These are phyloP conservation scores for Acanthosepion lycidas DNA, from an alignment of 2,888 invertebrate genomes.

Conservation along the genomic window DNA sequence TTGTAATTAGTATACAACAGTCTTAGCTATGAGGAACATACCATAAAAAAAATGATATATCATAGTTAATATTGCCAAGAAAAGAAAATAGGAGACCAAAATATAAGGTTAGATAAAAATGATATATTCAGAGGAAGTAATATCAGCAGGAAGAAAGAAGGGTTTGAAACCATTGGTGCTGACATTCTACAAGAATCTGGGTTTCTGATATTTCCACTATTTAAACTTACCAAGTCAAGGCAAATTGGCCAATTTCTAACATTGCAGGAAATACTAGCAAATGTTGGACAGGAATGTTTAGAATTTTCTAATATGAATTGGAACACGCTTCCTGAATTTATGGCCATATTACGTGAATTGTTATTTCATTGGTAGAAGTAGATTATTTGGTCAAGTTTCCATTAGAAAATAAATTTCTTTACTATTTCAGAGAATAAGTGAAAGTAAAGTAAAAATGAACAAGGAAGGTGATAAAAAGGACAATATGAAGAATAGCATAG, in stretches of 20 bases:
- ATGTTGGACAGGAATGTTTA: not conserved
- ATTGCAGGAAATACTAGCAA: not conserved
- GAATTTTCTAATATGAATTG: not conserved
- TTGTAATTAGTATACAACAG: too few relatives aligned
- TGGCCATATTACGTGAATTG: not conserved
- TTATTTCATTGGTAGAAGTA: not conserved
- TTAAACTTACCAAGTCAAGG: not conserved
- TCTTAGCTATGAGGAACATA: not conserved
- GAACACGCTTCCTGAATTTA: not conserved
- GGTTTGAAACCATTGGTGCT: not conserved
- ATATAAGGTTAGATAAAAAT: not conserved
- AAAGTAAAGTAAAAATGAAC: not conserved
- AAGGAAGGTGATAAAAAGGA: not conserved
- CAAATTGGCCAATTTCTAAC: slow-evolving; percentile 11
- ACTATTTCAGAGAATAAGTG: not conserved
- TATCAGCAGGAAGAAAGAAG: too few relatives aligned
- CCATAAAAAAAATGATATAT: not conserved
- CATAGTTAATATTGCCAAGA: not conserved
- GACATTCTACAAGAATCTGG: not conserved
- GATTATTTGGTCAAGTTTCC: not conserved
- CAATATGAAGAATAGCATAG: not conserved
- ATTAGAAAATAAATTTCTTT: not conserved
- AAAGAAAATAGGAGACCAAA: not conserved
- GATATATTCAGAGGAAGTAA: not conserved
- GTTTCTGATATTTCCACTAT: not conserved